Conservation (phyloP, 2,888 invertebrate species). For the Oscheius onirici region DNA sequence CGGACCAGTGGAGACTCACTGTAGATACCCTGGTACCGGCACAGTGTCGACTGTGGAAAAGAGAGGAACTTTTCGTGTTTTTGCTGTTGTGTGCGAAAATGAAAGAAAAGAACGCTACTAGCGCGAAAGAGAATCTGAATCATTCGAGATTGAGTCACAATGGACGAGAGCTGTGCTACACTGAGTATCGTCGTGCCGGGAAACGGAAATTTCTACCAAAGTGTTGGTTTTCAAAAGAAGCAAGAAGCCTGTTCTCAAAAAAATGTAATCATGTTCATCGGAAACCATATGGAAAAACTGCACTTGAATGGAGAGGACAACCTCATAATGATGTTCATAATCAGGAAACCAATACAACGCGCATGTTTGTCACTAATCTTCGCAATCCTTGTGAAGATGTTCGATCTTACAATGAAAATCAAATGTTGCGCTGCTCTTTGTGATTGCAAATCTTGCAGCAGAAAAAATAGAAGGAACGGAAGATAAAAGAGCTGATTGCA, state of each 20-base stretch:
- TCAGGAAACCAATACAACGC: too few species aligned
- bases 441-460: too few species aligned
- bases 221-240: neutral
- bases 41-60: neutral
- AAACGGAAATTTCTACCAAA: conserved; percentile 1
- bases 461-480: too few species aligned
- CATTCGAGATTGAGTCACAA: conserved; percentile 21
- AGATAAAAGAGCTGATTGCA: too few species aligned
- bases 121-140: conserved; percentile 28
- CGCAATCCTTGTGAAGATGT: too few species aligned
- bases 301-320: too few species aligned
- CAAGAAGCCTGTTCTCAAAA: neutral
- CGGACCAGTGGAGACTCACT: neutral
- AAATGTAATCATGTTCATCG: neutral
- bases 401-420: too few species aligned
- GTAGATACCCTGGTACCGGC: neutral
- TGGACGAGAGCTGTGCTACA: conserved; percentile 18
- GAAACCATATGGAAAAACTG: neutral
- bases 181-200: conserved; percentile 8
- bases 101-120: conserved; percentile 29
- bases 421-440: too few species aligned
- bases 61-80: conserved; percentile 15
- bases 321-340: too few species aligned
- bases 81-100: conserved; percentile 23
- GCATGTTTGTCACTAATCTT: too few species aligned